Evolutionary conservation across 2,113 vertebrate species (phyloP).

Genomic region (Sula dactylatra): DNA sequence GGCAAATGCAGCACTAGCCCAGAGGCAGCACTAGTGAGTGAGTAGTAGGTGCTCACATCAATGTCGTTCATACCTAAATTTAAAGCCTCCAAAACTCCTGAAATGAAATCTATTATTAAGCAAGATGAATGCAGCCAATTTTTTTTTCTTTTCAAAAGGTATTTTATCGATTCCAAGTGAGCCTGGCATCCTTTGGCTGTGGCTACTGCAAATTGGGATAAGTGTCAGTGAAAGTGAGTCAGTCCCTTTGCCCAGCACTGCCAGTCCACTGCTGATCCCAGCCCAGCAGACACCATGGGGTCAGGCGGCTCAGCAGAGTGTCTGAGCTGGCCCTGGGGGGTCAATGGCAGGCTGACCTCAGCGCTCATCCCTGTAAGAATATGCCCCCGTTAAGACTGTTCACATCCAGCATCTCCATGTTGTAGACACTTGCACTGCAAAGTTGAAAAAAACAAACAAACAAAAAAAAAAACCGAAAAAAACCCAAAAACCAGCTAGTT

Average conservation of each 20-base stretch:
- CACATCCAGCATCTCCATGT: background rate
- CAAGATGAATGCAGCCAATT: background rate
- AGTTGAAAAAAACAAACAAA: background rate
- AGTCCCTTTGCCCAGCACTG: background rate
- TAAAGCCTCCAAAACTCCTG: background rate
- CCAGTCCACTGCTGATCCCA: background rate
- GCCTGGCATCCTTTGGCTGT: background rate
- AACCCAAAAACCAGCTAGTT: background rate
- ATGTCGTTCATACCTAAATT: background rate
- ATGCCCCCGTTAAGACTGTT: fast-evolving
- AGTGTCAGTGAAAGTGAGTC: background rate
- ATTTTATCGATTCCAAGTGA: background rate
- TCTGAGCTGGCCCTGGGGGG: too few relatives aligned
- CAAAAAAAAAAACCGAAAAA: too few relatives aligned
- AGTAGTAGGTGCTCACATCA: background rate
- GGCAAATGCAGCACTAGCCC: background rate
- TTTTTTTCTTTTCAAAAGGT: background rate
- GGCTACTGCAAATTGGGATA: background rate
- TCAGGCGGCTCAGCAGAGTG: background rate
- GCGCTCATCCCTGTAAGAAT: background rate
- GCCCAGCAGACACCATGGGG: background rate
- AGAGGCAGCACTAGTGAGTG: background rate
- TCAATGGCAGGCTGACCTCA: background rate
- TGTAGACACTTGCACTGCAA: background rate
- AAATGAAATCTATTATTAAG: background rate